Conservation (phyloP, 1,140 invertebrate genomes). For the Procambarus clarkii region DNA sequence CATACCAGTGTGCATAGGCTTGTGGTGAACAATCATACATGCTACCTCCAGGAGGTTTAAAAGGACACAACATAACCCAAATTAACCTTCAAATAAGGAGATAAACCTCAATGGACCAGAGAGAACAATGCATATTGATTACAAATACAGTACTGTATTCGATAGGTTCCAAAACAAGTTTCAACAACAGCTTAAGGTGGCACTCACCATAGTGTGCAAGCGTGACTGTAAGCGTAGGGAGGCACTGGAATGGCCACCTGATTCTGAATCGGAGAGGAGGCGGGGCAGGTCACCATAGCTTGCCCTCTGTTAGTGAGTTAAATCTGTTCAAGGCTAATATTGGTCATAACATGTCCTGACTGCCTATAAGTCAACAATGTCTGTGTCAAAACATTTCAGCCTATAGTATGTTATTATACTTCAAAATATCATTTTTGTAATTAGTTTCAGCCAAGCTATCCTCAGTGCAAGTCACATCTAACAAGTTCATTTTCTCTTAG, state of each 20-base stretch:
- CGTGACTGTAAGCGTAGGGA: slow-evolving; percentile 25
- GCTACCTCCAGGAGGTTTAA: too few relatives aligned
- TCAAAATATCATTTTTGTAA: background rate
- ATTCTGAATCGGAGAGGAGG: slow-evolving; percentile 9
- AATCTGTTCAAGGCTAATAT: background rate
- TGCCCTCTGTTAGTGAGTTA: slow-evolving; percentile 50
- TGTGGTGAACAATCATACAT: too few relatives aligned
- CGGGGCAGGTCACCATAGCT: slow-evolving; percentile 51
- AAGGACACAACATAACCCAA: too few relatives aligned
- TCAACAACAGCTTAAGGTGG: background rate
- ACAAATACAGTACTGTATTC: background rate
- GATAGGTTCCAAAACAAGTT: background rate
- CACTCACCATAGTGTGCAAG: slow-evolving; percentile 45
- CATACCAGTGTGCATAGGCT: too few relatives aligned
- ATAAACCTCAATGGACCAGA: too few relatives aligned
- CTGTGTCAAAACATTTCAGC: background rate
- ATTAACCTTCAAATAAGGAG: too few relatives aligned
- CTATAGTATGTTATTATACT: background rate
- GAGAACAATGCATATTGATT: too few relatives aligned
- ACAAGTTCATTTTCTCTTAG: background rate
- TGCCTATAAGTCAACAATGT: background rate
- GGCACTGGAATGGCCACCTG: background rate
- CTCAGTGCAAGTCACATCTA: background rate
- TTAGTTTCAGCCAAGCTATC: background rate
- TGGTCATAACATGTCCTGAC: background rate